Conservation (phyloP, 1,140 invertebrate genomes). For the Eumeta japonica region DNA sequence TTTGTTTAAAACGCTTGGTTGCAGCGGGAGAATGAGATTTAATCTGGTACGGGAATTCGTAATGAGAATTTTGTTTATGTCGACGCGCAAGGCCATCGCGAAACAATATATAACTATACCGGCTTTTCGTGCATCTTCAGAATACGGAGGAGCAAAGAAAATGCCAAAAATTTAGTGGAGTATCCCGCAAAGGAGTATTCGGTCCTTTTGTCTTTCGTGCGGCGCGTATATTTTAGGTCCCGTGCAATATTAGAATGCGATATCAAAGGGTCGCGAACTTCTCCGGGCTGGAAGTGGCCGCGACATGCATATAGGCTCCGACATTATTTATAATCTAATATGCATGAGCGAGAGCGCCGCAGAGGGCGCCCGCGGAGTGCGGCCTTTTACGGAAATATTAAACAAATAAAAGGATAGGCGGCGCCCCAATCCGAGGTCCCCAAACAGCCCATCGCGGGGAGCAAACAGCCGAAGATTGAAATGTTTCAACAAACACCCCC, state of each 20-base stretch:
- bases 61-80: too few species aligned
- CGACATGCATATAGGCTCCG: conserved; percentile 17
- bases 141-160: too few species aligned
- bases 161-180: too few species aligned
- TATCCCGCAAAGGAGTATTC: too few species aligned
- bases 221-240: not conserved
- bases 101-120: too few species aligned
- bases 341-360: conserved; percentile 15
- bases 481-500: conserved; percentile 31
- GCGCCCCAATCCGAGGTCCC: not conserved
- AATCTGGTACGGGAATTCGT: too few species aligned
- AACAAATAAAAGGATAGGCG: conserved; percentile 21
- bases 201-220: too few species aligned
- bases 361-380: conserved; percentile 11
- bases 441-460: conserved; percentile 7
- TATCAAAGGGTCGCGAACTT: conserved; percentile 2
- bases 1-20: too few species aligned
- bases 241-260: conserved; percentile 1
- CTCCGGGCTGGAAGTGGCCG: conserved; percentile 17
- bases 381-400: conserved; percentile 30
- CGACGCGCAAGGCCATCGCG: too few species aligned
- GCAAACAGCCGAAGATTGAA: conserved; percentile 22
- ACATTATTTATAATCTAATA: conserved; percentile 34
- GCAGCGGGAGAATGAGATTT: too few species aligned
- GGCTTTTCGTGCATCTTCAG: too few species aligned